A percentile compares a stretch with the other conserved stretches of the same genome.
These are phyloP conservation scores for Gavia stellata DNA, from an alignment of 2,113 vertebrate species.

Conservation along the genomic window DNA sequence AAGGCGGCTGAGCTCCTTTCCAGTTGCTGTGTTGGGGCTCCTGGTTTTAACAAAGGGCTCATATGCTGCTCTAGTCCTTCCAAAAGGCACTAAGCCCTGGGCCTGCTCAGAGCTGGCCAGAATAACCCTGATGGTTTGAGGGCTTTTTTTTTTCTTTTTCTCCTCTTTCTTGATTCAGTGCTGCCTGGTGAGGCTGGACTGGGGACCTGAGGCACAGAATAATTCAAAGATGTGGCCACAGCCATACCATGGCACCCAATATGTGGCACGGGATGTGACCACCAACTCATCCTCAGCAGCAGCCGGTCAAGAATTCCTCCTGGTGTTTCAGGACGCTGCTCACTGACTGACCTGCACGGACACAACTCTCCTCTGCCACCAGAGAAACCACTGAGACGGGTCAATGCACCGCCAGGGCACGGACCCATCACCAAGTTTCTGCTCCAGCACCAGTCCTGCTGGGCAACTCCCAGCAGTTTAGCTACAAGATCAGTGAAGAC, in stretches of 20 bases:
- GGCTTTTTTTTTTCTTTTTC: background rate
- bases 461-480: background rate
- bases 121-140: background rate
- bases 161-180: background rate
- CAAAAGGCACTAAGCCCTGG: background rate
- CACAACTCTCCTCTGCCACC: background rate
- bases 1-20: background rate
- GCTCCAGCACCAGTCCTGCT: background rate
- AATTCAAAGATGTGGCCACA: background rate
- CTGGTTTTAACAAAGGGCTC: background rate
- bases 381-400: fast-evolving
- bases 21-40: background rate
- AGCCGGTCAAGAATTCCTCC: background rate
- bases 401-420: fast-evolving
- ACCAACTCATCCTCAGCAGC: background rate
- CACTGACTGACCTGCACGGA: background rate
- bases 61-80: background rate
- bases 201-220: background rate
- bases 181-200: background rate
- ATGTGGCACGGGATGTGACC: background rate
- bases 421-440: background rate
- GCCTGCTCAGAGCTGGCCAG: background rate
- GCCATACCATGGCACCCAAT: fast-evolving
- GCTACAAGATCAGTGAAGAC: background rate
- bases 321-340: background rate